These are phyloP conservation scores for Cerceris rybyensis DNA, from an alignment of 2,888 invertebrate species.

Conservation along the genomic window DNA sequence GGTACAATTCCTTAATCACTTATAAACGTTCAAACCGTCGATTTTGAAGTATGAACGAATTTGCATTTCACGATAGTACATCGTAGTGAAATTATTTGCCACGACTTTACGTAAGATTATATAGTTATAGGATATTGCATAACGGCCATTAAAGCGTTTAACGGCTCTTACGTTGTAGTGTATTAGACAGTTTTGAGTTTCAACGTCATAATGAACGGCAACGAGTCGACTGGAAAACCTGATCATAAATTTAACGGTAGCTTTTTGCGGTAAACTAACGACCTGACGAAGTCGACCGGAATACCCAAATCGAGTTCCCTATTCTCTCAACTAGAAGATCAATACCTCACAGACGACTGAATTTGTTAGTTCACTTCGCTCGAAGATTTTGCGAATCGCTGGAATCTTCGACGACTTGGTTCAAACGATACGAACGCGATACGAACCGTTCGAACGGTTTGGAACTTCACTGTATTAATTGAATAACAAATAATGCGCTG, in stretches of 20 bases:
- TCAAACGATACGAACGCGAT: too few relatives aligned
- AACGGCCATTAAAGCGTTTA: conserved; percentile 61
- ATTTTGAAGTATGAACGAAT: conserved; percentile 28
- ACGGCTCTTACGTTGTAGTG: conserved; percentile 50
- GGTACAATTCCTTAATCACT: neutral
- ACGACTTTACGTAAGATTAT: conserved; percentile 52
- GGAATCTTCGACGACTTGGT: conserved; percentile 13
- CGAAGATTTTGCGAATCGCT: conserved; percentile 9
- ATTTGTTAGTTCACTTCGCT: conserved; percentile 24
- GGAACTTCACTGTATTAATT: neutral
- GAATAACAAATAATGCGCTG: too few relatives aligned
- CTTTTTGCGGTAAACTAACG: conserved; percentile 15
- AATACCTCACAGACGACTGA: conserved; percentile 4
- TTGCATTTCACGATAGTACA: conserved; percentile 35
- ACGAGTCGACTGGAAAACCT: conserved; percentile 8
- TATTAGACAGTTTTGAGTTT: conserved; percentile 53
- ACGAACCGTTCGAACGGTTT: neutral
- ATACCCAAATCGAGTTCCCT: conserved; percentile 5
- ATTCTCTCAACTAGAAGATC: conserved; percentile 20
- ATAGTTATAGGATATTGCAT: conserved; percentile 54
- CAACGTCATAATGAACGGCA: conserved; percentile 28
- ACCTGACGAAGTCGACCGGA: conserved; percentile 3
- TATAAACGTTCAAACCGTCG: neutral
- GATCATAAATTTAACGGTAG: conserved; percentile 29
- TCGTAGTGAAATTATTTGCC: conserved; percentile 41